Base-by-base conservation (phyloP, 2,888 invertebrate genomes). In the Cordylochernes scorpioides region DNA sequence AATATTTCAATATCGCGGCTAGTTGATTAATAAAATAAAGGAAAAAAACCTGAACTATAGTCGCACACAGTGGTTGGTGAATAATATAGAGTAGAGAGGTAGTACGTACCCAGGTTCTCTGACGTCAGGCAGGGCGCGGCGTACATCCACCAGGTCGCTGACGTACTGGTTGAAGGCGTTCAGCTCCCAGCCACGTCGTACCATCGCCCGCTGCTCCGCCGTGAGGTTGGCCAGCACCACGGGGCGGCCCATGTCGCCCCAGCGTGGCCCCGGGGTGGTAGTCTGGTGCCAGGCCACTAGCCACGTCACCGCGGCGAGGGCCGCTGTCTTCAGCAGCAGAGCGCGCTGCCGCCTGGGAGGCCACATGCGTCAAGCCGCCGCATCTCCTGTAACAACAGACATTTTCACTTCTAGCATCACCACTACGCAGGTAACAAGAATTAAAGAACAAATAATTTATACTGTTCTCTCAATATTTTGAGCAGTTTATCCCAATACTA, bases 111-210 rank as follows among this genome's bases (percentile, higher is more conserved):
- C 84, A 45, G 71, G 69, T 55, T 94, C 91, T 37, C 91, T 64
- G 2, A 86, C 80, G 59, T 88, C 86, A 2, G 94, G 94, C 42
- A 94, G 63, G 35, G 67, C 68, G 44, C 94, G 64, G 50, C 82
- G 78, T 30, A 97, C 68, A 29, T 88, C 88, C 51, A 97, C 88
- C 58, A 86, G 65, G 59, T 97, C 94, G 48, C 88, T 88, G 46
- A 68, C 84, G 51, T 91, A 97, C 57, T 94, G 88, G 62, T 97
- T 97, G 59, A 97, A 97, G 13, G 94, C 94, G 54, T 94, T 91
- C 51, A 82, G 78, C 55, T 73, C 63, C 86, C 91, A 94, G 17
- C 94, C 94, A 44, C 78, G 74, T 43, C 86, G 77, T 36, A 80
- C 82, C 36, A 77, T 65, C 46, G 70, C 68, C 53, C 80, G 74